Evolutionary conservation across 2,113 vertebrate species (phyloP).

Genomic region (Heterotilapia buettikoferi): DNA sequence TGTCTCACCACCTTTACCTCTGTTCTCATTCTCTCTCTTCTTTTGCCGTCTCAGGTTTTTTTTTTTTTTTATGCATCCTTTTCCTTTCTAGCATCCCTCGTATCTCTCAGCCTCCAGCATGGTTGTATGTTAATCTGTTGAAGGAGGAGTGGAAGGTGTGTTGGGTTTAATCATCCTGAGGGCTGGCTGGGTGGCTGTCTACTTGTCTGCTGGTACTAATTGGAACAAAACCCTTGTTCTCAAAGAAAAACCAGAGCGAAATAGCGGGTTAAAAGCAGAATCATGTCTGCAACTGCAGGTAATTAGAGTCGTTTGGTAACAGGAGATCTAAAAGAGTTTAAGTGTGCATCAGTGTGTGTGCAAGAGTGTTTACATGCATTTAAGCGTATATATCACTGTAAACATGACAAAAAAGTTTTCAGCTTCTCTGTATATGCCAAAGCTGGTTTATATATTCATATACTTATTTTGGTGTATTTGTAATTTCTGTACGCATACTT

Average conservation of each 20-base stretch:
- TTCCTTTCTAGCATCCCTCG: neutral
- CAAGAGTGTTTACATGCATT: neutral
- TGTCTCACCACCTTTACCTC: neutral
- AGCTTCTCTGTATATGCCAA: neutral
- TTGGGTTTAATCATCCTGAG: slow-evolving; percentile 47
- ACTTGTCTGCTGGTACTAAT: slow-evolving; percentile 59
- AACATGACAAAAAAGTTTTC: neutral
- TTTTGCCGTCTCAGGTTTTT: neutral
- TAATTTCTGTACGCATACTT: neutral
- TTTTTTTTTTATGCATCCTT: neutral
- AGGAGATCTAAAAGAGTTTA: neutral
- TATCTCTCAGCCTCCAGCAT: slow-evolving; percentile 31
- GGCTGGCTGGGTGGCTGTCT: slow-evolving; percentile 38
- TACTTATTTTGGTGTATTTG: neutral
- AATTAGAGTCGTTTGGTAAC: slow-evolving; percentile 3
- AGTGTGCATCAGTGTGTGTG: neutral
- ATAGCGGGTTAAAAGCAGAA: slow-evolving; percentile 17
- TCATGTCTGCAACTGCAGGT: slow-evolving; percentile 25
- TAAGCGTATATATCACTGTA: neutral
- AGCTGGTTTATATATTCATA: neutral
- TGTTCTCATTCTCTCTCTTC: neutral
- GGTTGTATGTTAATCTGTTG: slow-evolving; percentile 30
- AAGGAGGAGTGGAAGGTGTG: slow-evolving; percentile 39
- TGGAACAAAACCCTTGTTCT: slow-evolving; percentile 66
- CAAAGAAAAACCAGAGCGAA: neutral